Conservation (phyloP, 2,888 invertebrate species). For the Salpingus planirostris region DNA sequence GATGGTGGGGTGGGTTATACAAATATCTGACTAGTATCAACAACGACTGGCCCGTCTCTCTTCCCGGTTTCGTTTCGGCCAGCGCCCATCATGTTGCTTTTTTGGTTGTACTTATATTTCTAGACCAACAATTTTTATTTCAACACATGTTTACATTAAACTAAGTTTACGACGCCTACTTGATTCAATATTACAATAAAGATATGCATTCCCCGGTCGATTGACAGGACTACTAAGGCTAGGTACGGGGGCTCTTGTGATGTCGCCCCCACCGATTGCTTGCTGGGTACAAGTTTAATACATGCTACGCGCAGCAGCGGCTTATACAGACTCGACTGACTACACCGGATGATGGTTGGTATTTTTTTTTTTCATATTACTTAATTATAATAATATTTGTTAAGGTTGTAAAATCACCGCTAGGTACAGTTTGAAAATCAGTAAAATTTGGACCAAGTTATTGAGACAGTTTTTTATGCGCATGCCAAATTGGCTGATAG, state of each 20-base stretch:
- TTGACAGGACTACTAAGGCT: conserved; percentile 42
- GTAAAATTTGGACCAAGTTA: too few relatives aligned
- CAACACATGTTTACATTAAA: conserved; percentile 41
- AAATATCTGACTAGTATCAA: conserved; percentile 44
- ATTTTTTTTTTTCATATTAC: conserved; percentile 16
- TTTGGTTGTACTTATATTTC: conserved; percentile 38
- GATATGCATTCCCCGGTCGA: conserved; percentile 42
- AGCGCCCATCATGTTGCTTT: conserved; percentile 20
- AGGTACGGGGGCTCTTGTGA: conserved; percentile 24
- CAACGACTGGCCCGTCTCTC: conserved; percentile 24
- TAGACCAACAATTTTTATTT: conserved; percentile 40
- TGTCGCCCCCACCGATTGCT: conserved; percentile 27
- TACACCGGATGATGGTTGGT: conserved; percentile 11
- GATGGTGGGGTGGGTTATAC: conserved; percentile 43
- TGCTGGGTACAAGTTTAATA: conserved; percentile 21
- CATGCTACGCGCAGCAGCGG: conserved; percentile 23
- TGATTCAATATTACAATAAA: conserved; percentile 37
- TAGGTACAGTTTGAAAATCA: too few relatives aligned
- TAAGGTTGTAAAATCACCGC: too few relatives aligned
- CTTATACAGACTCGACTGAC: conserved; percentile 18
- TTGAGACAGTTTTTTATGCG: too few relatives aligned
- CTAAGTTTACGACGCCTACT: conserved; percentile 38
- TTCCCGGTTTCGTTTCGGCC: too few relatives aligned
- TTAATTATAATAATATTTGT: conserved; percentile 19
- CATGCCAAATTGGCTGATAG: too few relatives aligned